Conservation (phyloP, 2,888 invertebrate species). For the Ectemnius lituratus region DNA sequence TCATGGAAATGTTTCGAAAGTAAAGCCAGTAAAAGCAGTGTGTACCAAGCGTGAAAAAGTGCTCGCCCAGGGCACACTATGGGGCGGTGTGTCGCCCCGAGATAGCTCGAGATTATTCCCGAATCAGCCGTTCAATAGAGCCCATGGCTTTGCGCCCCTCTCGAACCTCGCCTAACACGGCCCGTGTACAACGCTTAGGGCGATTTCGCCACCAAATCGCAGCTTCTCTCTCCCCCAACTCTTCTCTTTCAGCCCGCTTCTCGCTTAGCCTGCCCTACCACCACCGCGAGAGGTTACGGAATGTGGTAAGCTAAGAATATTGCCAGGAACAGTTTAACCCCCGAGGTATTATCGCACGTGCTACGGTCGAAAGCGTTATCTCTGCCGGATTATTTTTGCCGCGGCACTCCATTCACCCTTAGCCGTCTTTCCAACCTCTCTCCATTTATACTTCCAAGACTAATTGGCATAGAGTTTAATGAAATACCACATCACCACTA, state of each 20-base stretch:
- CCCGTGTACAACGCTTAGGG: constrained; percentile 29
- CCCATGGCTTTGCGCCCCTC: constrained; percentile 30
- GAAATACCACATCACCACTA: too few species aligned
- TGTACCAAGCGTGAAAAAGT: constrained; percentile 33
- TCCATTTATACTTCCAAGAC: not conserved
- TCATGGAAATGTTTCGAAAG: constrained; percentile 29
- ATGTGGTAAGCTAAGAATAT: constrained; percentile 39
- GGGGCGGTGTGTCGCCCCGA: constrained; percentile 33
- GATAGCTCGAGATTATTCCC: constrained; percentile 58
- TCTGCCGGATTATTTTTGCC: constrained; percentile 37
- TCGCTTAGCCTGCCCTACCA: too few species aligned
- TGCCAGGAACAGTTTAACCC: constrained; percentile 53
- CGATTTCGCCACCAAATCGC: constrained; percentile 50
- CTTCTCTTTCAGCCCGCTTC: not conserved
- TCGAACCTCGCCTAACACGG: constrained; percentile 19
- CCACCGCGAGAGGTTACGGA: constrained; percentile 29
- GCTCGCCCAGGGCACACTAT: not conserved
- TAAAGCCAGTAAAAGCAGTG: constrained; percentile 29
- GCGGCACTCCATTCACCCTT: not conserved
- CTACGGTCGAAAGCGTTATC: constrained; percentile 50
- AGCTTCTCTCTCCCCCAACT: constrained; percentile 37
- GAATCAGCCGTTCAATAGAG: constrained; percentile 56
- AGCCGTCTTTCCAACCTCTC: not conserved
- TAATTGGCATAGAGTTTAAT: too few species aligned
- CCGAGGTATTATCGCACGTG: constrained; percentile 35